Evolutionary conservation across 2,797 vertebrate species (phyloP).

Genomic region (Manis javanica): DNA sequence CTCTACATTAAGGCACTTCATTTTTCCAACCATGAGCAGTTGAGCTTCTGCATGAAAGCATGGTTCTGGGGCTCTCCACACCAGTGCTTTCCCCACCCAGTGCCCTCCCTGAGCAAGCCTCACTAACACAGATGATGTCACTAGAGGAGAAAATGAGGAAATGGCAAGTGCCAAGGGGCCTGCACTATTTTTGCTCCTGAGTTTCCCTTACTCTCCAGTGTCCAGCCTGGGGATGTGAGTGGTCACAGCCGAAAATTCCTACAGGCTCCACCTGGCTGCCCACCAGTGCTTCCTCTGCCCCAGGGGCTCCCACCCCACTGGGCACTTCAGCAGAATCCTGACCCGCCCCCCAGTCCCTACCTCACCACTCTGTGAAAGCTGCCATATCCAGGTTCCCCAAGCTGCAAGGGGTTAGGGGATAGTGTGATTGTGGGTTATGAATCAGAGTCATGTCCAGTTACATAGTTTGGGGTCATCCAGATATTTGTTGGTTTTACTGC

Average conservation of each 20-base stretch:
- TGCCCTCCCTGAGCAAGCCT: background rate
- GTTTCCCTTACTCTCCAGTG: background rate
- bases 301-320: background rate
- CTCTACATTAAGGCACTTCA: background rate
- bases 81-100: background rate
- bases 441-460: background rate
- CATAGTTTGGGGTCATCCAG: background rate
- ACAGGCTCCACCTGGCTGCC: background rate
- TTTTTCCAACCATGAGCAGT: background rate
- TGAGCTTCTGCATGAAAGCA: background rate
- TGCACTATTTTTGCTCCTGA: background rate
- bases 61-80: background rate
- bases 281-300: background rate
- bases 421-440: background rate
- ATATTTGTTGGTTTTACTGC: background rate
- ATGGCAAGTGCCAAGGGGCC: background rate
- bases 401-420: background rate
- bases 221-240: background rate
- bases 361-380: background rate
- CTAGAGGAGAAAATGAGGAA: background rate
- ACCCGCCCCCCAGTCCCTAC: background rate
- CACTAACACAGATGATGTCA: background rate
- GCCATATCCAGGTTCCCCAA: background rate
- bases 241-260: background rate
- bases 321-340: background rate